Evolutionary conservation across 1,140 invertebrate genomes (phyloP).

Genomic region (Branchinecta lindahli): DNA sequence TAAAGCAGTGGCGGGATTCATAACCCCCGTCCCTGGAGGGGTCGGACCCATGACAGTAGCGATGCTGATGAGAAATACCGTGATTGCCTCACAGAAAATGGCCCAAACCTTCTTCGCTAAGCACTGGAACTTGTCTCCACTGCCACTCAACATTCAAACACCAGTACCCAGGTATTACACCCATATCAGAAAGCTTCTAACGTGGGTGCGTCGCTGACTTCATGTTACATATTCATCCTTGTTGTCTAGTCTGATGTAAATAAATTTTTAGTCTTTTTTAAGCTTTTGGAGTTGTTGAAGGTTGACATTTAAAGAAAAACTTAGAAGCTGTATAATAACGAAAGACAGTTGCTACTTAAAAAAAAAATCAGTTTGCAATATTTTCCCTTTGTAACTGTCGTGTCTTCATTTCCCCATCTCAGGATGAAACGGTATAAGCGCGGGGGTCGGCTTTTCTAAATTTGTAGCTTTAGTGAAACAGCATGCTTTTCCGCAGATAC

Average conservation of each 20-base stretch:
- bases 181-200: background rate
- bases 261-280: slow-evolving; percentile 13
- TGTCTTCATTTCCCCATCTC: too few species aligned
- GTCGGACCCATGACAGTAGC: slow-evolving; percentile 98
- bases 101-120: slow-evolving; percentile 37
- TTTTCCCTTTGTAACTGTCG: too few species aligned
- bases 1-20: slow-evolving; percentile 57
- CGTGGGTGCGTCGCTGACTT: background rate
- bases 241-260: background rate
- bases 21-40: slow-evolving; percentile 95
- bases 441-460: too few species aligned
- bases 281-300: background rate
- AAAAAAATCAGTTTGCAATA: too few species aligned
- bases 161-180: slow-evolving; percentile 55
- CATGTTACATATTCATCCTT: background rate
- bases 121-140: slow-evolving; percentile 46
- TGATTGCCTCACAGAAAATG: slow-evolving; percentile 54
- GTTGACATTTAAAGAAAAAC: too few species aligned
- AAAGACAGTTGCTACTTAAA: too few species aligned
- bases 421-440: too few species aligned
- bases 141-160: slow-evolving; percentile 40
- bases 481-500: too few species aligned
- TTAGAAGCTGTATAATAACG: too few species aligned
- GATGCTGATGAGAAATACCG: slow-evolving; percentile 93
- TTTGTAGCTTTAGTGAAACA: too few species aligned